Conservation (phyloP, 2,797 vertebrate species). For the Lutjanus argentimaculatus region DNA sequence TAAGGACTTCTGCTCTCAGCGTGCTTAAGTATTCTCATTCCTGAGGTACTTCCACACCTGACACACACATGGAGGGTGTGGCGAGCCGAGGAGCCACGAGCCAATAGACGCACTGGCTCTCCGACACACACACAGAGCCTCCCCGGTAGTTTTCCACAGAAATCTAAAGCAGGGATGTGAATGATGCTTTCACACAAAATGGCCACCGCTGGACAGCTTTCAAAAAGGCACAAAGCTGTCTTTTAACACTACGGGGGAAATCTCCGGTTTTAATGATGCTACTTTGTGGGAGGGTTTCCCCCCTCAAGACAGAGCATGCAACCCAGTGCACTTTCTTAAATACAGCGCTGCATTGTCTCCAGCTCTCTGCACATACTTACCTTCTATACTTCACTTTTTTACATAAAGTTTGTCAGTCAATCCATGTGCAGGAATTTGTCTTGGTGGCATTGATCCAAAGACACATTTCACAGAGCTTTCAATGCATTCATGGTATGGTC, state of each 20-base stretch:
- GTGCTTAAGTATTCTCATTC: conserved; percentile 61
- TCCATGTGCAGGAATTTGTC: background rate
- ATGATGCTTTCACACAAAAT: conserved; percentile 81
- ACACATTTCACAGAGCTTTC: conserved; percentile 15
- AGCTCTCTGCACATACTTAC: conserved; percentile 6
- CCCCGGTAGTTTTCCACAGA: conserved; percentile 81
- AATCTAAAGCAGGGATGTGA: conserved; percentile 67
- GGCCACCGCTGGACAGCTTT: conserved; percentile 60
- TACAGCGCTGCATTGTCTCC: conserved; percentile 46
- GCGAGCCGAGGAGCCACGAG: conserved; percentile 27
- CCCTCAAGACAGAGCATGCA: conserved; percentile 49
- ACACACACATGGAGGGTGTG: conserved; percentile 76
- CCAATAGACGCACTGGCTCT: conserved; percentile 46
- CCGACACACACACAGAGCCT: conserved; percentile 51
- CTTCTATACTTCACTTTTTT: background rate
- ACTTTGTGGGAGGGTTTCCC: conserved; percentile 48
- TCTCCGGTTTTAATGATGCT: conserved; percentile 62
- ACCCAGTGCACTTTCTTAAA: conserved; percentile 4
- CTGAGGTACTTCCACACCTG: conserved; percentile 73
- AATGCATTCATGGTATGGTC: background rate
- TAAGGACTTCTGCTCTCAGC: conserved; percentile 20
- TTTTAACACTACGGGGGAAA: conserved; percentile 54
- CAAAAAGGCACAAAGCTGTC: conserved; percentile 66
- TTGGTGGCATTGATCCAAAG: conserved; percentile 19
- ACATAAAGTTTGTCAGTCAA: conserved; percentile 5